phyloP scores from a whole-genome alignment of 1,140 invertebrate genomes.

The Melipona quadrifasciata region DNA sequence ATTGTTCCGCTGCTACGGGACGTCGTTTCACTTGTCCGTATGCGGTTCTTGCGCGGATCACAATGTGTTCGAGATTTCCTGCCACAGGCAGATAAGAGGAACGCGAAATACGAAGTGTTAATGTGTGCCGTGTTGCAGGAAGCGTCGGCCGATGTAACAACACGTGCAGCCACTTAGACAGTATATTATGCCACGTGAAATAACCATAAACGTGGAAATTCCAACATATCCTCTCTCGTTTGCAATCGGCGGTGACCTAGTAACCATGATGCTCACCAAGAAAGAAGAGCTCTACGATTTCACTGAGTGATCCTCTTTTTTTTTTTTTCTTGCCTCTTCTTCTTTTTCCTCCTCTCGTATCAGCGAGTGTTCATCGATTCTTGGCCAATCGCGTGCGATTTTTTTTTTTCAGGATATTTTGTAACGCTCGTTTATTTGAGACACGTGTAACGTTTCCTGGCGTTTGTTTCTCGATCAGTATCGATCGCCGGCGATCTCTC shows the following conservation, averaged over 20 bases:
- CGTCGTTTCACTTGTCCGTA: no score
- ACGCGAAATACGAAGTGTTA: background rate
- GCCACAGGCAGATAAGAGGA: background rate
- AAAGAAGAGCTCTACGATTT: slow-evolving; percentile 32
- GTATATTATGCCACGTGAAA: slow-evolving; percentile 40
- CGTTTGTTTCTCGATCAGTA: background rate
- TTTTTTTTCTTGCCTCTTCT: no score
- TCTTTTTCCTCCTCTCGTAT: background rate
- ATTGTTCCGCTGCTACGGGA: background rate
- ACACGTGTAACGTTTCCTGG: background rate
- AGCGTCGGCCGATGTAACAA: slow-evolving; percentile 2
- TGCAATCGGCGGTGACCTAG: slow-evolving; percentile 52
- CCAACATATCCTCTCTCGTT: slow-evolving; percentile 30
- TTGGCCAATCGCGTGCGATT: slow-evolving; percentile 30
- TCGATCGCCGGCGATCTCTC: background rate
- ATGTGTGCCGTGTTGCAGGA: background rate
- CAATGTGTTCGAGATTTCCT: no score
- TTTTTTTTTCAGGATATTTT: slow-evolving; percentile 41
- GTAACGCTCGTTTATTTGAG: slow-evolving; percentile 7
- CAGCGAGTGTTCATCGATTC: slow-evolving; percentile 12
- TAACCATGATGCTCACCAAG: slow-evolving; percentile 52
- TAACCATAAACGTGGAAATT: slow-evolving; percentile 46
- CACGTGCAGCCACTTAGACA: background rate
- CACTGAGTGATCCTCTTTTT: slow-evolving; percentile 47
- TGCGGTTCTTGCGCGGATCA: background rate